These are phyloP conservation scores for Bombus picipes DNA, from an alignment of 1,140 invertebrate genomes.

Conservation along the genomic window DNA sequence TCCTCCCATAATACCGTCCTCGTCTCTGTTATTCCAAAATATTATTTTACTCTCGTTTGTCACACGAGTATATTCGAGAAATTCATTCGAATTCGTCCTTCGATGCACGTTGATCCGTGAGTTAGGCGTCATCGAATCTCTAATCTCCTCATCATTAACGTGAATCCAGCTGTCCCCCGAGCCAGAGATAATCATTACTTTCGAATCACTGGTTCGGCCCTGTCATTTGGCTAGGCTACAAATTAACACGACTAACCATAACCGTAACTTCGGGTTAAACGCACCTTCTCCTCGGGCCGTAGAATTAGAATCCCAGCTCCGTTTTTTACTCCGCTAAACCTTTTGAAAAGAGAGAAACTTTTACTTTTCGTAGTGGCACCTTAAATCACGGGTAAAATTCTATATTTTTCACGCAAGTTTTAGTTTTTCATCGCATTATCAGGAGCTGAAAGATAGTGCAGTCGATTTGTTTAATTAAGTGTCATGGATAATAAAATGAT, in stretches of 20 bases:
- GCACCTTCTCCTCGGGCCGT: slow-evolving; percentile 34
- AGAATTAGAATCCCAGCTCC: slow-evolving; percentile 44
- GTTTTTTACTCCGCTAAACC: slow-evolving; percentile 58
- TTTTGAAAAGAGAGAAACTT: not conserved
- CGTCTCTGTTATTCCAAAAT: not conserved
- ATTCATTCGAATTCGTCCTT: slow-evolving; percentile 1
- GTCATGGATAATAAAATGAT: not conserved
- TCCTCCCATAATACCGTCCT: no score
- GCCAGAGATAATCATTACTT: slow-evolving; percentile 58
- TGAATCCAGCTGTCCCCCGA: slow-evolving; percentile 45
- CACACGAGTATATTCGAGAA: not conserved
- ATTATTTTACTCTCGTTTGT: not conserved
- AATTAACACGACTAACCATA: slow-evolving; percentile 59
- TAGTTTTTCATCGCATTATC: no score
- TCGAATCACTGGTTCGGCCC: slow-evolving; percentile 58
- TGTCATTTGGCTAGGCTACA: slow-evolving; percentile 61
- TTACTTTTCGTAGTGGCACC: not conserved
- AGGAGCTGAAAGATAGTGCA: not conserved
- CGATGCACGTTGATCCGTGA: slow-evolving; percentile 1
- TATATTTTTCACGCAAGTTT: not conserved
- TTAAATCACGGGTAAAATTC: not conserved
- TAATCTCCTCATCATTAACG: slow-evolving; percentile 61
- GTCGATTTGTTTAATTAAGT: not conserved
- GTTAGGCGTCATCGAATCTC: slow-evolving; percentile 36
- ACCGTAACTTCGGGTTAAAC: slow-evolving; percentile 57